Evolutionary conservation across 2,113 vertebrate genomes (phyloP).

Genomic region (Sturnira hondurensis): DNA sequence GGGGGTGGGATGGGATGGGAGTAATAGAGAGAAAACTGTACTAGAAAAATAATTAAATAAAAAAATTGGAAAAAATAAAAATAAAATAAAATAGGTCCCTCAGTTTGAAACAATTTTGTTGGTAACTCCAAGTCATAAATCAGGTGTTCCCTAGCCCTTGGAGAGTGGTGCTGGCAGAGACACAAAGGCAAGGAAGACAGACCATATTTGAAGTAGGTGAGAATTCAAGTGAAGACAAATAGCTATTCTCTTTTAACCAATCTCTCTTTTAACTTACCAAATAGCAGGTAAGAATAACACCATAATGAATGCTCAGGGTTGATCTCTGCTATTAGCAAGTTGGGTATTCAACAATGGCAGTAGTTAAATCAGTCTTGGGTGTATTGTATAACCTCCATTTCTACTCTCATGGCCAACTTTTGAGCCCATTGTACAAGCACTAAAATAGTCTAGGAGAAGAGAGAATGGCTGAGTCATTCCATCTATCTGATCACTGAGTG

Average conservation of each 20-base stretch:
- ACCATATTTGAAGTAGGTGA: background rate
- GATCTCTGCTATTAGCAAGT: background rate
- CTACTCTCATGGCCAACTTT: background rate
- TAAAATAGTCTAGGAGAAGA: background rate
- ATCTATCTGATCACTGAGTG: background rate
- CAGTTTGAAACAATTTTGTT: background rate
- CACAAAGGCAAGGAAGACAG: background rate
- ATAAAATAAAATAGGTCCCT: background rate
- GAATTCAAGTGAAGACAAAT: background rate
- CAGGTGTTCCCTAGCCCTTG: background rate
- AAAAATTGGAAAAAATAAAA: too few relatives aligned
- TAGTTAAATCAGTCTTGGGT: background rate
- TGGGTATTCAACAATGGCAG: background rate
- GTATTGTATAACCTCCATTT: background rate
- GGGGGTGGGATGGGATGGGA: too few relatives aligned
- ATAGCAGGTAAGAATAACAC: background rate
- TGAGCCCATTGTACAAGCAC: background rate
- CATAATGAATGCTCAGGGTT: too few relatives aligned
- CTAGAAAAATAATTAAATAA: too few relatives aligned
- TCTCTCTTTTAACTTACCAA: too few relatives aligned
- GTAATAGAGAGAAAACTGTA: too few relatives aligned
- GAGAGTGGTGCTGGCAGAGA: background rate
- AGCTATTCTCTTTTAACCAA: background rate
- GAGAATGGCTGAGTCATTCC: background rate
- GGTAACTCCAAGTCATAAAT: background rate